A percentile compares a stretch with the other conserved stretches of the same genome.
These are phyloP conservation scores for Zeus faber DNA, from an alignment of 2,113 vertebrate species.

Conservation along the genomic window DNA sequence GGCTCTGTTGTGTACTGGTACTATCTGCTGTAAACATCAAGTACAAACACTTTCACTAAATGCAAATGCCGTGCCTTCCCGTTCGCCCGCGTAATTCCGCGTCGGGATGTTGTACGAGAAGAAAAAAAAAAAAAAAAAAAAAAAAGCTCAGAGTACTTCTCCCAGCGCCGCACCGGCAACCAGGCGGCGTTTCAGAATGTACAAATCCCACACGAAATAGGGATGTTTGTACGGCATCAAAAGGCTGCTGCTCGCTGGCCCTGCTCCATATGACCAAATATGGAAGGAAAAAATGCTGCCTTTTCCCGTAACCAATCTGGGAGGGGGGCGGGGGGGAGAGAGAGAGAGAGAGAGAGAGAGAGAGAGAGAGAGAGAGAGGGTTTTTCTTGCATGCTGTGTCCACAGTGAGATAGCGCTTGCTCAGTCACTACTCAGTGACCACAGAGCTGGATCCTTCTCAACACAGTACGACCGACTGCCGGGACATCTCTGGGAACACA, in stretches of 20 bases:
- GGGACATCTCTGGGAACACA: slow-evolving; percentile 41
- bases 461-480: slow-evolving; percentile 53
- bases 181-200: slow-evolving; percentile 52
- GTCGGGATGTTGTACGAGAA: too few relatives aligned
- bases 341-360: slow-evolving; percentile 29
- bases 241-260: slow-evolving; percentile 75
- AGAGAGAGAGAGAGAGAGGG: slow-evolving; percentile 36
- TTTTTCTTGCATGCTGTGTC: slow-evolving; percentile 67
- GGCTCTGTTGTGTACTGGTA: too few relatives aligned
- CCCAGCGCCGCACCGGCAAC: slow-evolving; percentile 51
- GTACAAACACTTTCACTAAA: too few relatives aligned
- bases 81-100: too few relatives aligned
- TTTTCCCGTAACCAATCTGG: slow-evolving; percentile 79
- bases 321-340: slow-evolving; percentile 38
- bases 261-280: slow-evolving; percentile 80
- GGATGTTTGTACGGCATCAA: slow-evolving; percentile 75
- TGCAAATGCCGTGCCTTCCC: too few relatives aligned
- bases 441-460: slow-evolving; percentile 47
- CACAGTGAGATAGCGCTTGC: slow-evolving; percentile 73
- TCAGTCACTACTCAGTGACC: slow-evolving; percentile 60
- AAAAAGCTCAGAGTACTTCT: slow-evolving; percentile 52
- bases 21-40: too few relatives aligned
- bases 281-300: slow-evolving; percentile 78
- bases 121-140: background rate
- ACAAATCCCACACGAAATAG: slow-evolving; percentile 72